Conservation (phyloP, 2,888 invertebrate genomes). For the Yponomeuta sedellus region DNA sequence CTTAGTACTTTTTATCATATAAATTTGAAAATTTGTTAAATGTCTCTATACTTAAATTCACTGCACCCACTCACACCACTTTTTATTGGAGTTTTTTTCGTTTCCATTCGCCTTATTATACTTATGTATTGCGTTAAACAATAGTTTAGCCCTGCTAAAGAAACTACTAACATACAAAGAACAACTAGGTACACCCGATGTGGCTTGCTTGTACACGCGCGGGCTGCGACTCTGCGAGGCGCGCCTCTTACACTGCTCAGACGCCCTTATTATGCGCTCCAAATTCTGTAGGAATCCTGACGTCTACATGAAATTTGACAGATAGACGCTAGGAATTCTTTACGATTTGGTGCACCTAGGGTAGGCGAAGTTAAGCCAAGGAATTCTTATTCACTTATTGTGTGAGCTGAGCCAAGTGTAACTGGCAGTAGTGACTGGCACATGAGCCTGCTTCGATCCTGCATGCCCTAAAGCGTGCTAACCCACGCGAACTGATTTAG, state of each 20-base stretch:
- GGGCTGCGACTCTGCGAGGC: too few species aligned
- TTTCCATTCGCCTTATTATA: constrained; percentile 46
- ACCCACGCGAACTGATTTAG: neutral
- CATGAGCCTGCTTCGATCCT: neutral
- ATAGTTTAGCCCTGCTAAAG: constrained; percentile 59
- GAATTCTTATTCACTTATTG: too few species aligned
- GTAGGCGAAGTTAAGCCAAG: too few species aligned
- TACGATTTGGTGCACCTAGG: too few species aligned
- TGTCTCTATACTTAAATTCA: constrained; percentile 69
- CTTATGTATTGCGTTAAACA: constrained; percentile 46
- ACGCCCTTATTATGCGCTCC: too few species aligned
- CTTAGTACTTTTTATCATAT: constrained; percentile 71
- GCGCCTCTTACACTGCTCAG: neutral
- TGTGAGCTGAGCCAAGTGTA: too few species aligned
- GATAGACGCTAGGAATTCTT: too few species aligned
- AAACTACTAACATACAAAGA: constrained; percentile 52
- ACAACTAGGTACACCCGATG: constrained; percentile 62
- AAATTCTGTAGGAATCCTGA: too few species aligned
- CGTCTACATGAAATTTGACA: too few species aligned
- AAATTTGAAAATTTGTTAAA: constrained; percentile 76
- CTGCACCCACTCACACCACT: constrained; percentile 70
- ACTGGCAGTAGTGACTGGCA: neutral
- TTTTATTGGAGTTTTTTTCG: constrained; percentile 36
- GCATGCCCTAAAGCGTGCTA: neutral
- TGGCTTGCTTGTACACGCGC: constrained; percentile 41